phyloP scores from a whole-genome alignment of 2,113 vertebrate species.

The Sander vitreus region DNA sequence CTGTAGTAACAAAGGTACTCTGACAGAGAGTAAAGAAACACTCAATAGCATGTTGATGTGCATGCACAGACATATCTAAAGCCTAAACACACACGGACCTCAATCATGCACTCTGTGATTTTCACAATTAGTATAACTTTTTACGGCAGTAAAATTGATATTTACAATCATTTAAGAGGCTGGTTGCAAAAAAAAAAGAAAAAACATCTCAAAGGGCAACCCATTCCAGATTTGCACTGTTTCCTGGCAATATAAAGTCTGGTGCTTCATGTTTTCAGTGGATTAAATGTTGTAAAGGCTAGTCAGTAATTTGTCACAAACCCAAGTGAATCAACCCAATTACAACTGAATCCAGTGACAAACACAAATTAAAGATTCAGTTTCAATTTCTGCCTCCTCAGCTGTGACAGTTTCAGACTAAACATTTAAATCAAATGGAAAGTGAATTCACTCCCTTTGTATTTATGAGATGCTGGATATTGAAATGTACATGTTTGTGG shows the following conservation, averaged over 20 bases:
- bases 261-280: background rate
- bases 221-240: background rate
- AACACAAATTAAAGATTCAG: background rate
- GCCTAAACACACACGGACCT: background rate
- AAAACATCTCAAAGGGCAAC: background rate
- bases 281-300: background rate
- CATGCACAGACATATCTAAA: background rate
- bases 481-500: background rate
- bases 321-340: background rate
- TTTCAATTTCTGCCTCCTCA: background rate
- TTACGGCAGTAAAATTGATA: background rate
- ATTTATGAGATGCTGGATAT: conserved; percentile 11
- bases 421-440: background rate
- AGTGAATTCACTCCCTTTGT: background rate
- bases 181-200: background rate
- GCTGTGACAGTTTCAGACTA: conserved; percentile 8
- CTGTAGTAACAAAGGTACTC: background rate
- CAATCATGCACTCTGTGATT: background rate
- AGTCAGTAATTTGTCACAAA: background rate
- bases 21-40: background rate
- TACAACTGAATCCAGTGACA: background rate
- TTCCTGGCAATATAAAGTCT: background rate
- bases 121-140: background rate
- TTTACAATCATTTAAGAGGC: background rate
- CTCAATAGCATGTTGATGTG: no score